These are phyloP conservation scores for Lasioglossum malachurum DNA, from an alignment of 2,888 invertebrate species.

Conservation along the genomic window DNA sequence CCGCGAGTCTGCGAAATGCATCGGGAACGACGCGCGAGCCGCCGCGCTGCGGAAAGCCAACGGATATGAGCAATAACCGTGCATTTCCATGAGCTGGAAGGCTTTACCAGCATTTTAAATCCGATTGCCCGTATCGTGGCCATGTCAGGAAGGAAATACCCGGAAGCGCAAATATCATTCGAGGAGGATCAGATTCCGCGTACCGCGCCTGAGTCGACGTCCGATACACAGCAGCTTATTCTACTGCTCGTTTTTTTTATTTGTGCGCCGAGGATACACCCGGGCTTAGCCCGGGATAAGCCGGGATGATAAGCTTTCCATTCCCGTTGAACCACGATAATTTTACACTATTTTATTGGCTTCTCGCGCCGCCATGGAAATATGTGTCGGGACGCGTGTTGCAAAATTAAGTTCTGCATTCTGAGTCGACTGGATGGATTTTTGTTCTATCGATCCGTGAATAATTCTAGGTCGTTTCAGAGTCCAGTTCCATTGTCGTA, in stretches of 20 bases:
- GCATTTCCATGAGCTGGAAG: slow-evolving; percentile 36
- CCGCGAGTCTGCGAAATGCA: background rate
- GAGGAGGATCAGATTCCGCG: slow-evolving; percentile 46
- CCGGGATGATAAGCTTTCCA: slow-evolving; percentile 30
- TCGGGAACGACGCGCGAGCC: slow-evolving; percentile 14
- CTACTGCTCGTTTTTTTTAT: background rate
- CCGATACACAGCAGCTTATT: slow-evolving; percentile 41
- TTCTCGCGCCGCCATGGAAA: background rate
- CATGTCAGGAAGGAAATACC: slow-evolving; percentile 38
- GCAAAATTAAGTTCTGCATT: slow-evolving; percentile 8
- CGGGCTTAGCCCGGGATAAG: slow-evolving; percentile 25
- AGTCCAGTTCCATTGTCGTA: no score
- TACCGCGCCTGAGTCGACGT: slow-evolving; percentile 18
- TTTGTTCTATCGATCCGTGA: background rate
- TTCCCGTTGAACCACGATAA: slow-evolving; percentile 21
- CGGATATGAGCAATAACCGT: slow-evolving; percentile 50
- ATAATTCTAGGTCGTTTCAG: no score
- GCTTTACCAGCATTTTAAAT: slow-evolving; percentile 49
- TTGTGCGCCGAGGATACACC: slow-evolving; percentile 14
- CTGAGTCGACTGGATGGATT: no score
- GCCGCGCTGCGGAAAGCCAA: background rate
- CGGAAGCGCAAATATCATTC: slow-evolving; percentile 44
- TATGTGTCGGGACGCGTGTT: background rate
- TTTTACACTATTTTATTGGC: slow-evolving; percentile 20
- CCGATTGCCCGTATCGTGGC: slow-evolving; percentile 48